Base-by-base conservation (phyloP, 2,113 vertebrate genomes). In the Leucoraja erinaceus region DNA sequence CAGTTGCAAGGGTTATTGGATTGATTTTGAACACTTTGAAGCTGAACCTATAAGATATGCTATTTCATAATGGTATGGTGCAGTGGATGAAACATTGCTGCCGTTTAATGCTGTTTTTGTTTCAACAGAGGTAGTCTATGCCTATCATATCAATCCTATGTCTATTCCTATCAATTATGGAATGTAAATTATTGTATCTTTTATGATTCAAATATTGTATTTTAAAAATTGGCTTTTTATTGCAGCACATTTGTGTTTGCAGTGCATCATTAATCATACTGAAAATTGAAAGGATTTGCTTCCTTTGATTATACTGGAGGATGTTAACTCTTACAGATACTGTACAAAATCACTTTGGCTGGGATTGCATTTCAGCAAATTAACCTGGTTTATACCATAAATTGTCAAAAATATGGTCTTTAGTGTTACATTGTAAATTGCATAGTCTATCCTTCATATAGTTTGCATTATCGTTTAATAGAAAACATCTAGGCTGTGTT, bases 161-260 rank as follows among this genome's bases (percentile, higher is more conserved):
- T 47, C 38, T 47, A 47, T 47, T 47, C 38, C 38, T 47, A 47
- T 47, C 38, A 47, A 1, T 47, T 47, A 47, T 47, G 38, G 1
- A 47, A 47, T 47, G 38, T 47, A 47, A 20, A 68, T 14, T 66
- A n/a, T 14, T 47, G 66, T 91, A 91, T 22, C 25, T 68, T 3
- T 70, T 70, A 38, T 72, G 66, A 68, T 12, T 72, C 20, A 47
- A 72, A 38, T 68, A 86, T 33, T 90, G 86, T n/a, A 68, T 68
- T 47, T 9, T 61, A 70, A 70, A 90, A 90, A 38, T 28, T 90
- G 88, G 25, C 88, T 70, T 70, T 90, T 68, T n/a, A 90, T 33
- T 70, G 33, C 18, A 38, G 38, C n/a, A 22, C 31, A 70, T 16
- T 38, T 68, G 31, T 66, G 22, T 16, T 68, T 22, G 31, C 6